phyloP scores from a whole-genome alignment of 2,888 invertebrate species.

The Bellardia pandia region DNA sequence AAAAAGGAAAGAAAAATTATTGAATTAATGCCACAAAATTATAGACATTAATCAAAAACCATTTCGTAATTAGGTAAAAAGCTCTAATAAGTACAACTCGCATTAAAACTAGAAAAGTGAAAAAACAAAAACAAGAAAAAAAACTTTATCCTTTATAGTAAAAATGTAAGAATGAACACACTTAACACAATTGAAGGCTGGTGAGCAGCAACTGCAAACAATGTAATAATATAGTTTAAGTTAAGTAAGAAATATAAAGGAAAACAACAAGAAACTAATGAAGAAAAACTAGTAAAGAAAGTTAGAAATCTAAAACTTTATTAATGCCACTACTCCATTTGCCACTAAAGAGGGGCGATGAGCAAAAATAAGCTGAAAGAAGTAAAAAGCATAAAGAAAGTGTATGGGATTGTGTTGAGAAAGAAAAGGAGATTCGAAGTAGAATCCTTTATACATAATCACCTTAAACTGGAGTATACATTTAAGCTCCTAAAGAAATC shows the following conservation, averaged over 20 bases:
- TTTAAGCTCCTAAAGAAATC: conserved; percentile 32
- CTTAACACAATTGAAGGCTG: conserved; percentile 43
- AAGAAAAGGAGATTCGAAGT: conserved; percentile 17
- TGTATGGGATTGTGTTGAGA: not conserved
- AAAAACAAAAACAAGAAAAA: conserved; percentile 18
- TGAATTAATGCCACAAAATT: conserved; percentile 69
- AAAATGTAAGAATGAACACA: conserved; percentile 23
- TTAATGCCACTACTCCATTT: conserved; percentile 59
- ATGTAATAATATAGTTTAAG: conserved; percentile 48
- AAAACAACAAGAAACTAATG: conserved; percentile 55
- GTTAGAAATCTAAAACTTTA: conserved; percentile 67
- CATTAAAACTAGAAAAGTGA: conserved; percentile 42
- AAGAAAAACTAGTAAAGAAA: conserved; percentile 51
- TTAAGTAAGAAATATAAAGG: conserved; percentile 27
- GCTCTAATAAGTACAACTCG: conserved; percentile 60
- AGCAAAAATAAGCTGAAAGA: conserved; percentile 35
- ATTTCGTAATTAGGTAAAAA: conserved; percentile 68
- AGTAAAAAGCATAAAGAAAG: conserved; percentile 16
- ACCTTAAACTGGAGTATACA: conserved; percentile 59
- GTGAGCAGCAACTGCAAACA: conserved; percentile 38
- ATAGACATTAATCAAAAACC: conserved; percentile 71
- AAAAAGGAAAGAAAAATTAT: conserved; percentile 50
- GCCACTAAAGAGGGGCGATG: conserved; percentile 23
- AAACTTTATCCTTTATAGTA: conserved; percentile 58
- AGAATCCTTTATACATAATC: conserved; percentile 56